Conservation (phyloP, 2,113 vertebrate genomes). For the Gila orcuttii region DNA sequence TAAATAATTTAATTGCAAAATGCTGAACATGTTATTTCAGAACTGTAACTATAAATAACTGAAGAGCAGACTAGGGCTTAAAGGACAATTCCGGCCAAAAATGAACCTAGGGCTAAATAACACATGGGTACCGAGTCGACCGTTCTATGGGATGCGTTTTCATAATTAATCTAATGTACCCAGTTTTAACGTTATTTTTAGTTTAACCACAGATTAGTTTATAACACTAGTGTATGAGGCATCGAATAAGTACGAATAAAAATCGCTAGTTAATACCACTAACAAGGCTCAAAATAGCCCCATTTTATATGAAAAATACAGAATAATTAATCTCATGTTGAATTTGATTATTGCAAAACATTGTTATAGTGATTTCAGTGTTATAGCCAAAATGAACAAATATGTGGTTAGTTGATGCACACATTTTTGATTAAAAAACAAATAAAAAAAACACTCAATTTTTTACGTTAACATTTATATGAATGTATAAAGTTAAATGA, state of each 20-base stretch:
- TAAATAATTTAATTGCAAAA: conserved; percentile 24
- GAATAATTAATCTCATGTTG: background rate
- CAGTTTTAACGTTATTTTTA: too few relatives aligned
- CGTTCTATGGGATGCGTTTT: too few relatives aligned
- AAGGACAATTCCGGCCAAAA: too few relatives aligned
- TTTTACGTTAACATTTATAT: background rate
- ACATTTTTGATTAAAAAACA: background rate
- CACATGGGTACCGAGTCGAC: too few relatives aligned
- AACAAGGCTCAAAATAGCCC: too few relatives aligned
- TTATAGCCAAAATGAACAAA: background rate
- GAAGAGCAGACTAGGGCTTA: background rate
- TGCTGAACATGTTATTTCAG: background rate
- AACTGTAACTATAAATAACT: conserved; percentile 23
- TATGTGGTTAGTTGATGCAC: background rate
- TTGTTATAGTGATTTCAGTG: background rate
- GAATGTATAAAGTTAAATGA: background rate
- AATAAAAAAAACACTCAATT: background rate
- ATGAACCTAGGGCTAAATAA: too few relatives aligned
- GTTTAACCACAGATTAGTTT: too few relatives aligned
- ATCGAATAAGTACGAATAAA: too few relatives aligned
- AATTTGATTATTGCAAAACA: background rate
- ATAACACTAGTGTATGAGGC: too few relatives aligned
- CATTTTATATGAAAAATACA: background rate
- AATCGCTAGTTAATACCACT: too few relatives aligned
- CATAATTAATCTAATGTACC: too few relatives aligned